Evolutionary conservation across 2,888 invertebrate genomes (phyloP), one percentile per base, ranked within the genome.

Genomic region (Heterodera filipjevi): DNA sequence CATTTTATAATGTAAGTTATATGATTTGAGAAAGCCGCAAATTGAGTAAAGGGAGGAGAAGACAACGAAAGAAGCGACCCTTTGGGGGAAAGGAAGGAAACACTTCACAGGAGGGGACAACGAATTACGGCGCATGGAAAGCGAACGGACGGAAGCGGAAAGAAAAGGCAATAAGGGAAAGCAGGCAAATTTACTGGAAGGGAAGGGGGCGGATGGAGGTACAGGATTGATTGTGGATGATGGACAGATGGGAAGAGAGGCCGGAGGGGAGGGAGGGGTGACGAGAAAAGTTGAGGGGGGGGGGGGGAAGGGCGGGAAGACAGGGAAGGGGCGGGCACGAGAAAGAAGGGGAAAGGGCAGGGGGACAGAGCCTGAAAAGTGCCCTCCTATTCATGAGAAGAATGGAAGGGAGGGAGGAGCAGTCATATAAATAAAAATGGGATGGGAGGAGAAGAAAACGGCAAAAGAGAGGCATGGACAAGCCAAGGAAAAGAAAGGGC

Each of bases 61-160:
- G 8, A 59, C 10, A 73, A 46, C 30, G n/a, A 64, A 49, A 27
- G 53, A 70, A 70, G n/a, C 6, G 1, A 27, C 39, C n/a, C 46
- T 14, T 71, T 71, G 22, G 33, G 64, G 27, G 19, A 73, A 46
- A 73, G 39, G 71, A 71, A 73, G 35, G 53, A 73, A 46, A 44
- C 59, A 72, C 32, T 72, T 39, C 27, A 71, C n/a, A n/a, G n/a
- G 49, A n/a, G 32, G 27, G 46, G 46, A 71, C 49, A 72, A 72
- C 59, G 72, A 72, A 72, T 53, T 53, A 72, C 49, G n/a, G n/a
- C n/a, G 49, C 59, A 39, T 32, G 14, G 44, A 22, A 27, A 71
- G 22, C 6, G 46, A n/a, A 71, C n/a, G 27, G n/a, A 71, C 53
- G 53, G 53, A 39, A 71, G 53, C 59, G 22, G n/a, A 39, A 44